Percentiles rank a stretch among this genome's conserved stretches.
phyloP scores from a whole-genome alignment of 2,797 vertebrate species.

The Microcaecilia unicolor region DNA sequence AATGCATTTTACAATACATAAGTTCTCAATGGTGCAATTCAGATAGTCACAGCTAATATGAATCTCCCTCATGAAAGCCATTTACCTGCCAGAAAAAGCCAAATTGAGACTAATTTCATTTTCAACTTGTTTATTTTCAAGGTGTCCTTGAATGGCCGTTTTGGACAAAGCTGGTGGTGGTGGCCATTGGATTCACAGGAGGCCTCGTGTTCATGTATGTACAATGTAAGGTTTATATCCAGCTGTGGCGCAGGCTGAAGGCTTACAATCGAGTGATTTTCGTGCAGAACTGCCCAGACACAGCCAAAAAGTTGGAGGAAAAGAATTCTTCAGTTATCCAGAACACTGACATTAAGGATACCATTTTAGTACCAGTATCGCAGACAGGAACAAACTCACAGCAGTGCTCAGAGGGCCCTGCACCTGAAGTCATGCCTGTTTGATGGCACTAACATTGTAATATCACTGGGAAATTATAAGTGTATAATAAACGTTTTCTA shows the following conservation, averaged over 20 bases:
- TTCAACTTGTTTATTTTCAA: slow-evolving; percentile 29
- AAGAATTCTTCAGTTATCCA: slow-evolving; percentile 46
- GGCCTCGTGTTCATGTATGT: slow-evolving; percentile 96
- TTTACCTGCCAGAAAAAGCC: too few species aligned
- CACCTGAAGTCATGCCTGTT: slow-evolving; percentile 58
- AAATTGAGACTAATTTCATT: slow-evolving; percentile 2
- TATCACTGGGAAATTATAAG: background rate
- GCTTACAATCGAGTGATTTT: slow-evolving; percentile 97
- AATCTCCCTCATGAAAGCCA: too few species aligned
- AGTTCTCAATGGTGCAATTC: too few species aligned
- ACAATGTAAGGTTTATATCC: slow-evolving; percentile 90
- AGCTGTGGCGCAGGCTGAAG: slow-evolving; percentile 91
- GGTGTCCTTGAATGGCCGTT: slow-evolving; percentile 93
- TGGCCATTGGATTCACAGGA: slow-evolving; percentile 81
- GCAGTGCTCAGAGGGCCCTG: slow-evolving; percentile 19
- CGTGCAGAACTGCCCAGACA: slow-evolving; percentile 92
- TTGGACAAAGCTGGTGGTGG: slow-evolving; percentile 94
- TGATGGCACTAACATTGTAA: slow-evolving; percentile 35
- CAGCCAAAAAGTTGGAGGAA: slow-evolving; percentile 58
- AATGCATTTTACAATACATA: too few species aligned
- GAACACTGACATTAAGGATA: slow-evolving; percentile 53
- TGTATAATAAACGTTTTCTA: slow-evolving; percentile 12
- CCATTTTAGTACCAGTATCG: slow-evolving; percentile 53
- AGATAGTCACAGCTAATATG: too few species aligned
- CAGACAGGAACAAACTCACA: slow-evolving; percentile 50